These are phyloP conservation scores for Odobenus rosmarus DNA, from an alignment of 2,113 vertebrate species.

Conservation along the genomic window DNA sequence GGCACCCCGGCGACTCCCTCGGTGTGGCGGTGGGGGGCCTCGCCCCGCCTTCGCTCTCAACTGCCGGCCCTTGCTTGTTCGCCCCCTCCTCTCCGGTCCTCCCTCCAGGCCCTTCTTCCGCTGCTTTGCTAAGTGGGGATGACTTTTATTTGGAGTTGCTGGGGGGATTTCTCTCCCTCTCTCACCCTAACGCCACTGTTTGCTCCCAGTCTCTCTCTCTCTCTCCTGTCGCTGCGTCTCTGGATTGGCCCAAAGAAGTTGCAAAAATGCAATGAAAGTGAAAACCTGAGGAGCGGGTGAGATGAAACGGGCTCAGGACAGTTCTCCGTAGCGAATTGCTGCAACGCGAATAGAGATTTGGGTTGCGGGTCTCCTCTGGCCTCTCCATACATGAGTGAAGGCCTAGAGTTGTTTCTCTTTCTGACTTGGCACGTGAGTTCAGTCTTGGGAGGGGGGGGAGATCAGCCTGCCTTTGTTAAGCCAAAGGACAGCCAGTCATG, in stretches of 20 bases:
- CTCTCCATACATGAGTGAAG: neutral
- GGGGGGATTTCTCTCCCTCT: neutral
- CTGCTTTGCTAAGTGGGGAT: conserved; percentile 35
- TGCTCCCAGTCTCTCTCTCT: neutral
- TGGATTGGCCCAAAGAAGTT: conserved; percentile 65
- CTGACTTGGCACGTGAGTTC: conserved; percentile 73
- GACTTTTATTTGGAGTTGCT: conserved; percentile 68
- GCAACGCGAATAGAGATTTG: neutral
- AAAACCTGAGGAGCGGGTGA: conserved; percentile 64
- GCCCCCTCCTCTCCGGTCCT: neutral
- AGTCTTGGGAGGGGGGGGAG: conserved; percentile 49
- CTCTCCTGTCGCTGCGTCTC: conserved; percentile 7
- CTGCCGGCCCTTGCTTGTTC: neutral
- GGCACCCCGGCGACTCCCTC: neutral
- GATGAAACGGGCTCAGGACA: conserved; percentile 28
- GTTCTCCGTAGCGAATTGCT: conserved; percentile 27
- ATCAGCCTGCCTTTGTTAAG: conserved; percentile 83
- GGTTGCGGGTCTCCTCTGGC: neutral
- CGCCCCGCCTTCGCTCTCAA: neutral
- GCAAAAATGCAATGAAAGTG: conserved; percentile 65
- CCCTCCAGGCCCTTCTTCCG: neutral
- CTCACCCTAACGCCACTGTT: neutral
- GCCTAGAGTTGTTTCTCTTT: conserved; percentile 74
- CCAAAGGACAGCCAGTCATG: conserved; percentile 70
- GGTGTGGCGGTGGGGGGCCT: conserved; percentile 15